Evolutionary conservation across 2,113 vertebrate genomes (phyloP).

Genomic region (Pedetes capensis): DNA sequence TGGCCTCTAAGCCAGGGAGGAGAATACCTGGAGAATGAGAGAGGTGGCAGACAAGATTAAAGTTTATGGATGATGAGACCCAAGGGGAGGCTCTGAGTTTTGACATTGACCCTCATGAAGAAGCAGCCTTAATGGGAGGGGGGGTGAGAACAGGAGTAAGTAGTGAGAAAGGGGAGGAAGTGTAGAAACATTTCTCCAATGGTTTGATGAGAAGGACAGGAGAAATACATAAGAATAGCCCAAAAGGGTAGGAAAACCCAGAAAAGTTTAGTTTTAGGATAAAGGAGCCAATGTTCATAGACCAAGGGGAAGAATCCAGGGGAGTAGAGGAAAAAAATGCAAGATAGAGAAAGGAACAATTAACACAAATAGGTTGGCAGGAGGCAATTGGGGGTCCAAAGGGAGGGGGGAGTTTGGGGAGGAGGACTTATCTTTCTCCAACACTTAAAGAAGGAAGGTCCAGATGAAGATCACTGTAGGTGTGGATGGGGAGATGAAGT

Average conservation of each 20-base stretch:
- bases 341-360: neutral
- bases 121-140: accelerated
- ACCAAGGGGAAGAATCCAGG: neutral
- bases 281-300: neutral
- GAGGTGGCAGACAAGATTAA: neutral
- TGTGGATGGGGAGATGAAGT: neutral
- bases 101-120: too few relatives aligned
- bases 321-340: neutral
- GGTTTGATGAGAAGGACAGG: neutral
- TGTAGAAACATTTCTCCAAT: too few relatives aligned
- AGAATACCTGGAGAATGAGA: neutral
- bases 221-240: neutral
- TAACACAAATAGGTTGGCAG: neutral
- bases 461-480: neutral
- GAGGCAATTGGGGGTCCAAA: neutral
- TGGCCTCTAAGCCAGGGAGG: neutral
- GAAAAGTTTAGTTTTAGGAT: neutral
- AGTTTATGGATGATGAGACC: neutral
- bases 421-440: neutral
- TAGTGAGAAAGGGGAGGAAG: too few relatives aligned
- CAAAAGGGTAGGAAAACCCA: neutral
- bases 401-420: neutral
- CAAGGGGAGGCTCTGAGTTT: neutral
- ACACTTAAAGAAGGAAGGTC: neutral
- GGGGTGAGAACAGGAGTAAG: accelerated